Evolutionary conservation across 2,888 invertebrate genomes (phyloP).

Genomic region (Trissolcus brochymenae): DNA sequence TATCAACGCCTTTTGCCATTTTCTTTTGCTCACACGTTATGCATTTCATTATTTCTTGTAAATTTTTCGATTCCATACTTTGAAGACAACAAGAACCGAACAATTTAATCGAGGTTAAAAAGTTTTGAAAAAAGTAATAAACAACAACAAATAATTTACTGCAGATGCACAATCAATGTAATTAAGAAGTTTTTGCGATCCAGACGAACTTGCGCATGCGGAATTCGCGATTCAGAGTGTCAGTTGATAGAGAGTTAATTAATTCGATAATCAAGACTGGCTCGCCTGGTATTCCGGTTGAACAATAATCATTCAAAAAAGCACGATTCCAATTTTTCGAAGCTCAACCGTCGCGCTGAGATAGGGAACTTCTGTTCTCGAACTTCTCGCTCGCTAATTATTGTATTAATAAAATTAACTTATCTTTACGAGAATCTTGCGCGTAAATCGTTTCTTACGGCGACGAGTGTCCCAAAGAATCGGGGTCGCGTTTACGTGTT

Average conservation of each 20-base stretch:
- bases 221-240: conserved; percentile 12
- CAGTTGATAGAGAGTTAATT: conserved; percentile 30
- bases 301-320: conserved; percentile 36
- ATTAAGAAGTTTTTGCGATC: conserved; percentile 34
- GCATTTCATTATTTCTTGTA: too few species aligned
- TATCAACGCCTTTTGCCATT: background rate
- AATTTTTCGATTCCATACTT: too few species aligned
- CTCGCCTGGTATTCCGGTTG: conserved; percentile 21
- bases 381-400: conserved; percentile 38
- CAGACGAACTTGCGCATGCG: conserved; percentile 6
- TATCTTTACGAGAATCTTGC: conserved; percentile 54
- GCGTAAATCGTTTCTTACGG: conserved; percentile 54
- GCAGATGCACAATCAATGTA: conserved; percentile 2
- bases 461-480: conserved; percentile 51
- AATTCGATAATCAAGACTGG: conserved; percentile 32
- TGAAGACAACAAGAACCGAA: too few species aligned
- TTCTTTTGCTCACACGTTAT: too few species aligned
- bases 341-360: background rate
- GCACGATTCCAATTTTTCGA: conserved; percentile 21
- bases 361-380: too few species aligned
- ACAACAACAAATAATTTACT: too few species aligned
- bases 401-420: conserved; percentile 54
- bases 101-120: too few species aligned
- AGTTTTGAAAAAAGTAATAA: background rate
- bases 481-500: conserved; percentile 52